Percentiles rank a stretch among this genome's conserved stretches.
phyloP scores from a whole-genome alignment of 1,140 invertebrate genomes.

The Calycopis cecrops region DNA sequence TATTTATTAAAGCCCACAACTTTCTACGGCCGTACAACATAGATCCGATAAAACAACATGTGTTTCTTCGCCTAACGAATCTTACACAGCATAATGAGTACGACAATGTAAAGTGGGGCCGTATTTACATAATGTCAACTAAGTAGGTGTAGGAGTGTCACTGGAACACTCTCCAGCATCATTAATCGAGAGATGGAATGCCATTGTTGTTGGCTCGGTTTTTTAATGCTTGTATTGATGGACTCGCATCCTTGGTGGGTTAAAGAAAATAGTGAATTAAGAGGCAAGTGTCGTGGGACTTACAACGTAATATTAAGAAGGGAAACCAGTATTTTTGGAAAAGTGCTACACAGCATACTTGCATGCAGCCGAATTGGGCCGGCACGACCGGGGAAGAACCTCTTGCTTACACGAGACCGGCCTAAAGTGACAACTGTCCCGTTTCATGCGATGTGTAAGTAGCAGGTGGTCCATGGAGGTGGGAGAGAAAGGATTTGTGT shows the following conservation, averaged over 20 bases:
- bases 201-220: slow-evolving; percentile 56
- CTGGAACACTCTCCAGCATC: slow-evolving; percentile 51
- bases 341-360: too few relatives aligned
- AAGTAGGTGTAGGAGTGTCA: slow-evolving; percentile 70
- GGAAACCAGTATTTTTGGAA: too few relatives aligned
- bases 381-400: too few relatives aligned
- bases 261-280: too few relatives aligned
- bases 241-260: slow-evolving; percentile 16
- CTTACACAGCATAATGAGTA: slow-evolving; percentile 67
- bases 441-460: too few relatives aligned
- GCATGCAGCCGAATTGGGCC: too few relatives aligned
- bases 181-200: slow-evolving; percentile 69
- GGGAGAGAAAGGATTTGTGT: too few relatives aligned
- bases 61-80: slow-evolving; percentile 74
- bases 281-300: too few relatives aligned
- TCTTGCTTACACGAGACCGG: too few relatives aligned
- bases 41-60: slow-evolving; percentile 64
- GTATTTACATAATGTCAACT: slow-evolving; percentile 74
- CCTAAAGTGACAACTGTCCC: too few relatives aligned
- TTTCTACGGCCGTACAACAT: slow-evolving; percentile 28
- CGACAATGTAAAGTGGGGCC: slow-evolving; percentile 64
- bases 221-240: slow-evolving; percentile 33
- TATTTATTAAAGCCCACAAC: slow-evolving; percentile 23
- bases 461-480: too few relatives aligned
- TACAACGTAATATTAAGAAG: too few relatives aligned